Base-by-base conservation (phyloP, 1,140 invertebrate species). In the Orchesella cincta region DNA sequence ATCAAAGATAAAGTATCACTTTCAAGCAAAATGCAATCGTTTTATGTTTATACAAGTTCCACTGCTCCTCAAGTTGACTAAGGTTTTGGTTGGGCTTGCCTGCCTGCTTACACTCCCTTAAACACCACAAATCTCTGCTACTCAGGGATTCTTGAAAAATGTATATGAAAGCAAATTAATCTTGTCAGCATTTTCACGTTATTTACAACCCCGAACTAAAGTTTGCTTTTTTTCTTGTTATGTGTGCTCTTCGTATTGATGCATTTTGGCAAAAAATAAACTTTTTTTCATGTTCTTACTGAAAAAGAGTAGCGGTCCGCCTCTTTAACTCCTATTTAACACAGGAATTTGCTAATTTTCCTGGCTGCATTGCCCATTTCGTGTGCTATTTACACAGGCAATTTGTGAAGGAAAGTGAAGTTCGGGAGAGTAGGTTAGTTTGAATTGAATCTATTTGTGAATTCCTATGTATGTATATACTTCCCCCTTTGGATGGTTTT, bases 161-260 rank as follows among this genome's bases (percentile, higher is more conserved):
- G 62, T 67, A n/a, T 67, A 31, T 67, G 28, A 67, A 67, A 67
- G 62, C n/a, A 67, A 31, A 67, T 67, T 67, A 67, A 67, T 67
- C 62, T 67, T 67, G 62, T 67, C 62, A 67, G 31, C 28, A 67
- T 67, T 67, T 67, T 67, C 62, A 33, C 33, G 12, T 23, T 67
- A 67, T 67, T 67, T 67, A 5, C 31, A 67, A 18, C 26, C 16
- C 26, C 26, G 54, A 8, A 28, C 5, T 5, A 28, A 62, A 62
- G 26, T 12, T 46, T 46, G 39, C 39, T 8, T 46, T 8, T 8
- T 46, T 46, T 46, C 20, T 46, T 46, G 39, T n/a, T 20, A 46
- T 46, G 8, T 12, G 8, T 46, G 39, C 39, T 20, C 20, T 46
- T 46, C 39, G 8, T 46, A 46, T 46, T 46, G 20, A 8, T 46